Evolutionary conservation across 2,888 invertebrate species (phyloP), one percentile per base, ranked within the genome.

Genomic region (Volucella inanis): DNA sequence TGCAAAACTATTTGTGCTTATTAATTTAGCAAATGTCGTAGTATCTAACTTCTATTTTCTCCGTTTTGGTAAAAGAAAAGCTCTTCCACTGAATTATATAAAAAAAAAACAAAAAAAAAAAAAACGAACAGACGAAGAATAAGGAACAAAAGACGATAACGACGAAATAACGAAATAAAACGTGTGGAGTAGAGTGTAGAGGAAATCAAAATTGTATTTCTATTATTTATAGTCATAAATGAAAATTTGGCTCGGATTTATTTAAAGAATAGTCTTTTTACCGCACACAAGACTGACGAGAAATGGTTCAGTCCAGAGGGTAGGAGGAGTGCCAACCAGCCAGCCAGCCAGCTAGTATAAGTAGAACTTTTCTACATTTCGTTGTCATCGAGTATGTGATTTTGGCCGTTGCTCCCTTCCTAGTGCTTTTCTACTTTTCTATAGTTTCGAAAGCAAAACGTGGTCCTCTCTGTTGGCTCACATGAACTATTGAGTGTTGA

Each of bases 211-310:
- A 80, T 49, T 80, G 55, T 55, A 65, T 70, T 65, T 75, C 52
- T 49, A 76, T 81, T 85, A 85, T 85, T 85, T 85, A 72, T 85
- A 85, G 85, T 67, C 57, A 71, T 55, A 52, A 81, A 67, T 39
- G 81, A 87, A 31, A 31, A 79, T 85, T 87, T 77, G 78, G 92
- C 89, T 92, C 75, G 88, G 93, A 93, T 93, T 93, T 93, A 93
- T 86, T 90, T 93, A 89, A 87, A 88, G 88, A 88, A 82, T 70
- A 71, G 67, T 78, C 54, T 55, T 77, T 39, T 67, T 70, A 47
- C 64, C 14, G 43, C 55, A 65, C 80, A 45, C 22, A 71, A 61
- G 52, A 62, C 55, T 6, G 39, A 41, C 12, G 12, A 11, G 15
- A 47, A 38, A 49, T 12, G 49, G 49, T 55, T 43, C 39, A 31